Evolutionary conservation across 2,888 invertebrate species (phyloP), one percentile per base, ranked within the genome.

Genomic region (Drosophila atripex): DNA sequence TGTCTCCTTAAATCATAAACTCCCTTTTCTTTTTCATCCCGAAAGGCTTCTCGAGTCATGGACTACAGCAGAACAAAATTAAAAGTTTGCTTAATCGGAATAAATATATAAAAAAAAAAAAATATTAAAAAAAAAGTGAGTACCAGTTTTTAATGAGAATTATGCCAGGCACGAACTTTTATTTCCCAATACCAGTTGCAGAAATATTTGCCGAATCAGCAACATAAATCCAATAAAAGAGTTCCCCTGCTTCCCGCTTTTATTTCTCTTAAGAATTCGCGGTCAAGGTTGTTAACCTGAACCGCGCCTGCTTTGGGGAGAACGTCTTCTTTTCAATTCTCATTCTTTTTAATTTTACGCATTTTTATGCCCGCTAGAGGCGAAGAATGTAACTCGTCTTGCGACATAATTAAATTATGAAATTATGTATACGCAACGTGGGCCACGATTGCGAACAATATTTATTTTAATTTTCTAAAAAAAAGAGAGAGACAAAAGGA

Each of bases 261-360:
- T 23, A n/a, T 35, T 38, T 16, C 18, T 21, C 32, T 38, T 52
- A 49, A 61, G 57, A 57, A 77, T 83, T 83, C 72, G 80, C 80
- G 86, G 86, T 86, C 86, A 83, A 86, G 83, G 86, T 83, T 83
- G 60, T 80, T 86, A 86, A 83, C 83, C 83, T 71, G 41, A 68
- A 53, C 50, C 61, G 47, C 73, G 76, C 60, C 82, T 59, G 35
- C 52, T 32, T 18, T 18, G 18, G 18, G 18, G 18, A 18, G 18
- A 18, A 18, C 18, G 18, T 21, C 25, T 21, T 49, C 59, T 54
- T 63, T 35, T 39, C 9, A 35, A 46, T 69, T 51, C 69, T 71
- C 55, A 51, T 61, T 70, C 55, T 47, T 61, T 56, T 55, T 61
- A 66, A 68, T 52, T 68, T 46, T 30, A 72, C 66, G 72, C 59